phyloP scores from a whole-genome alignment of 2,888 invertebrate genomes.

The Xestoiulus laeticollis region DNA sequence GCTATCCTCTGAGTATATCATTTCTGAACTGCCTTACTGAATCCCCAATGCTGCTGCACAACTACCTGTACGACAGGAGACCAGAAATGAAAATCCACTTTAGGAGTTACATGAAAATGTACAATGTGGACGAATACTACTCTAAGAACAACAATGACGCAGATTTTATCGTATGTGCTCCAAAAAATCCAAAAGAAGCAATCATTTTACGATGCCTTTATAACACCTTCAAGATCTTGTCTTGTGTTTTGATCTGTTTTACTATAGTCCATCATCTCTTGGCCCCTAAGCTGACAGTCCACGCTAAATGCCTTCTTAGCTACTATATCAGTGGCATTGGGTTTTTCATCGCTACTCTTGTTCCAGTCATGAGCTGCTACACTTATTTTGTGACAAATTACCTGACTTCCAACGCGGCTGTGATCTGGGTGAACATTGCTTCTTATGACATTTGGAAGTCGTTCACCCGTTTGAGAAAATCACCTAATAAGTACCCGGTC shows the following conservation, averaged over 20 bases:
- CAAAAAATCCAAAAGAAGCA: background rate
- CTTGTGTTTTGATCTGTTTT: background rate
- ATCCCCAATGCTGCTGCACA: background rate
- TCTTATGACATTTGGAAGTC: constrained; percentile 86
- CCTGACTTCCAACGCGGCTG: constrained; percentile 87
- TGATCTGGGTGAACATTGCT: constrained; percentile 94
- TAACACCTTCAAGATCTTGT: background rate
- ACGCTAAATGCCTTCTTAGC: constrained; percentile 9
- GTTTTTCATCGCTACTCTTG: background rate
- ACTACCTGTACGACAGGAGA: background rate
- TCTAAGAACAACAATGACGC: background rate
- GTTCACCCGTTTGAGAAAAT: constrained; percentile 49
- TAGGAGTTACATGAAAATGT: background rate
- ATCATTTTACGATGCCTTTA: background rate
- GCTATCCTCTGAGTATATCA: constrained; percentile 30
- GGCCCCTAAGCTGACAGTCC: background rate
- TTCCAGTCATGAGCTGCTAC: constrained; percentile 44
- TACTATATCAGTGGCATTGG: background rate
- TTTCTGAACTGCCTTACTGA: constrained; percentile 23
- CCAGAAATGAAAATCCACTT: background rate
- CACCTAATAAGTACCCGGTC: background rate
- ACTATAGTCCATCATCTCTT: background rate
- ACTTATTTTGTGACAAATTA: constrained; percentile 73
- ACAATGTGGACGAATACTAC: constrained; percentile 47
- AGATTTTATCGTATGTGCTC: background rate